Base-by-base conservation (phyloP, 2,888 invertebrate species). In the Drosophila prolongata region DNA sequence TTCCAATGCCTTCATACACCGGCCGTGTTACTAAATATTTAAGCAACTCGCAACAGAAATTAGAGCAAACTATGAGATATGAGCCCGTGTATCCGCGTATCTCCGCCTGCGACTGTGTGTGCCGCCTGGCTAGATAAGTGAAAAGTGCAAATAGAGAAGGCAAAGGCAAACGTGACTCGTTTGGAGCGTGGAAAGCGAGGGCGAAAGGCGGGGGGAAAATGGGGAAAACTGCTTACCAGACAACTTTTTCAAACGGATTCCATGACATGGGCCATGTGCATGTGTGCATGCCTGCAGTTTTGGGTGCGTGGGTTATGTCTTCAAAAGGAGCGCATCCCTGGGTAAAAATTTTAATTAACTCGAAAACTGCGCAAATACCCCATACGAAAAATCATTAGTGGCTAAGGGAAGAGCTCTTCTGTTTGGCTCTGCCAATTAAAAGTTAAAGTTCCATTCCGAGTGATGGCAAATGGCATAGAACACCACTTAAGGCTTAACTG, bases 21-120 rank as follows among this genome's bases (percentile, higher is more conserved):
- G 4, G 19, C 13, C 68, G 65, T 70, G 87, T 87, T 79, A 85
- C 82, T 87, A 85, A 83, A 83, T 82, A 86, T 79, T 85, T 83
- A 87, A 85, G 88, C 80, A 87, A 67, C 85, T 77, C 57, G 73
- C 82, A 66, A 62, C 65, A 71, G 37, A 83, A 83, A 85, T 82
- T 83, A 78, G 83, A 83, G 69, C 83, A 85, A 83, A 82, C 88
- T 76, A 68, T 79, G 42, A 74, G 72, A 74, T 72, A 83, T 71
- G 58, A 52, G 46, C 46, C 44, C 53, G 37, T 55, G 54, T 58
- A 59, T 65, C 65, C 61, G 61, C 62, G 43, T 55, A 50, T 61
- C 11, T 61, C 19, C 19, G 35, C 37, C 34, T 50, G 54, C 61
- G 27, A 44, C 19, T 55, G 49, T 59, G 35, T 50, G 50, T 52